Evolutionary conservation across 2,797 vertebrate species (phyloP).

Genomic region (Leuciscus waleckii): DNA sequence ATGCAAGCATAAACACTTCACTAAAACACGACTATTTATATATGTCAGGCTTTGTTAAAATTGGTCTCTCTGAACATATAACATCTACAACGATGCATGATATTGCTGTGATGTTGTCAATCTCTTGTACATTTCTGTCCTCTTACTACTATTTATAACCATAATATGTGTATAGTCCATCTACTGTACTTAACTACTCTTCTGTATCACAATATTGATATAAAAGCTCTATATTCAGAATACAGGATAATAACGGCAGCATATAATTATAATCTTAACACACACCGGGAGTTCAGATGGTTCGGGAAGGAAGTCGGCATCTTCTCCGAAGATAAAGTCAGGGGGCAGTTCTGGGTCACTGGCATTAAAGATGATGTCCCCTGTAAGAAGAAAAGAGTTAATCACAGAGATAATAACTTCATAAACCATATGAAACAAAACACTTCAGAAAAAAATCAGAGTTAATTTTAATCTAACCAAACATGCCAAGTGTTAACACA

Average conservation of each 20-base stretch:
- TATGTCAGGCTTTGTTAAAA: constrained; percentile 3
- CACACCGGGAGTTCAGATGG: constrained; percentile 92
- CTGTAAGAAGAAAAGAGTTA: constrained; percentile 71
- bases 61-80: neutral
- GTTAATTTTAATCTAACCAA: neutral
- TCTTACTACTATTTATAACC: neutral
- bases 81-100: neutral
- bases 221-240: neutral
- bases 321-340: constrained; percentile 99
- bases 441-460: neutral
- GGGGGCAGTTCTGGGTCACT: constrained; percentile 94
- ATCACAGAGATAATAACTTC: constrained; percentile 3
- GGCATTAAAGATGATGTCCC: constrained; percentile 99
- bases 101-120: neutral
- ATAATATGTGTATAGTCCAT: neutral
- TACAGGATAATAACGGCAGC: neutral
- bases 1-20: constrained; percentile 19
- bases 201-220: neutral
- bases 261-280: constrained; percentile 51
- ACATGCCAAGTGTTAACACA: neutral
- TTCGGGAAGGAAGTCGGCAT: constrained; percentile 95
- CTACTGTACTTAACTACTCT: neutral
- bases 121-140: neutral
- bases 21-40: constrained; percentile 21
- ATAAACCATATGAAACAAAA: neutral